Base-by-base conservation (phyloP, 1,140 invertebrate species). In the Euglossa dilemma region DNA sequence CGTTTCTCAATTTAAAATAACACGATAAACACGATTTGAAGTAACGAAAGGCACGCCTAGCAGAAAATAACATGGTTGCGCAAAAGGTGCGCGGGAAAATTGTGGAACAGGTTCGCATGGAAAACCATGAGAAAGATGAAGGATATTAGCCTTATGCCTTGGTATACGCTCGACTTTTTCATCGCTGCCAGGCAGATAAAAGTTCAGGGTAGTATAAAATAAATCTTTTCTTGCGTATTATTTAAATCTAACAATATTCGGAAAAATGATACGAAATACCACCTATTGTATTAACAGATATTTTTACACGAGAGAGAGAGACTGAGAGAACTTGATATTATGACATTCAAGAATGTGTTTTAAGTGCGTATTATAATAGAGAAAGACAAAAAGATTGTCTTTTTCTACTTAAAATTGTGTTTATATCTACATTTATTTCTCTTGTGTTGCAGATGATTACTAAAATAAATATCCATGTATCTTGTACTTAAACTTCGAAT, bases 121-220 rank as follows among this genome's bases (percentile, higher is more conserved):
- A 76, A 76, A 76, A 64, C 25, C 14, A 52, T n/a, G 74, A 52
- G 74, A 76, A 75, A 64, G 47, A 57, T 25, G 57, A 28, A 28
- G 1, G 25, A 52, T 47, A 61, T 25, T 23, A 43, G 72, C 45
- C 6, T 75, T 73, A 43, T 57, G n/a, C 12, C n/a, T 6, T 0
- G 1, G 9, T 18, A 20, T 36, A 36, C 36, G 36, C 5, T 23
- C 47, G 16, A 59, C 47, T 64, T 76, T 64, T 47, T 76, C 47
- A 25, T 45, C 23, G 47, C 8, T 0, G 5, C 25, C 9, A 36
- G 16, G 7, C 9, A 47, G 18, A 25, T 74, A 74, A 59, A 45
- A 74, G 23, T 74, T 59, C 72, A 59, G 7, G 43, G 23, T 45
- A 36, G 69, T 36, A 59, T 6, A 14, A 57, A 76, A 76, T 52